phyloP scores from a whole-genome alignment of 2,888 invertebrate genomes.

The Hyppa rectilinea region DNA sequence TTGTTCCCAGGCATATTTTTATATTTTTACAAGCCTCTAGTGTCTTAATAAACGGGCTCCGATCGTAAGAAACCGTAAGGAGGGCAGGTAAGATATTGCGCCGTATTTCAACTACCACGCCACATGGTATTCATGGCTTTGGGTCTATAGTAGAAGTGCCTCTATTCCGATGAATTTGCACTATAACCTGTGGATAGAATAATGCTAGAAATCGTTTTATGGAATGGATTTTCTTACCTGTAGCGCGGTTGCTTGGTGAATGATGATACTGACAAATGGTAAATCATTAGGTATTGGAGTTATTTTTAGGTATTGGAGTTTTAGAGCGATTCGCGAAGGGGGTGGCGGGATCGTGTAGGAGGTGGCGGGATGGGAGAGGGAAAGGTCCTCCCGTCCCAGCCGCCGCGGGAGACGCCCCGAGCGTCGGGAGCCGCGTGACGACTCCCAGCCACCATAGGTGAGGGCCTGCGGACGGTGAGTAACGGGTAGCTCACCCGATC shows the following conservation, averaged over 20 bases:
- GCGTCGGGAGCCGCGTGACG: no score
- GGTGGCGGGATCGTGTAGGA: no score
- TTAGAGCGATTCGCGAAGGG: no score
- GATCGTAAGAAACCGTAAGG: slow-evolving; percentile 44
- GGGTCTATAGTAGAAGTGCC: slow-evolving; percentile 65
- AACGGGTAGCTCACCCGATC: no score
- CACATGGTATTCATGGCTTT: slow-evolving; percentile 72
- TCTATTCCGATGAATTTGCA: slow-evolving; percentile 58
- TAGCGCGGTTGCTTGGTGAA: not conserved
- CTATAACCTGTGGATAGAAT: slow-evolving; percentile 13
- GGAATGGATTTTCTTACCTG: not conserved
- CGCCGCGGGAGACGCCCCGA: no score
- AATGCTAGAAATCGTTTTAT: slow-evolving; percentile 6
- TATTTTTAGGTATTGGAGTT: no score
- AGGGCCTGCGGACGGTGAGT: no score
- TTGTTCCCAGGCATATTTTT: slow-evolving; percentile 27
- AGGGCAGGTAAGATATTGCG: slow-evolving; percentile 71
- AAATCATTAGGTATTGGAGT: not conserved
- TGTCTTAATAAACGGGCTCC: slow-evolving; percentile 54
- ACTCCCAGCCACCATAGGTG: no score
- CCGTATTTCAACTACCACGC: slow-evolving; percentile 74
- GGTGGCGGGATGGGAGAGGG: no score
- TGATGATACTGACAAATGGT: not conserved
- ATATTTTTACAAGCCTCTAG: slow-evolving; percentile 47
- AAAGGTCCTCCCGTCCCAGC: no score